Percentiles rank a stretch among this genome's conserved stretches.
These are phyloP conservation scores for Hydrozoanthus gracilis DNA, from an alignment of 92 coral and sea anemone species.

Conservation along the genomic window DNA sequence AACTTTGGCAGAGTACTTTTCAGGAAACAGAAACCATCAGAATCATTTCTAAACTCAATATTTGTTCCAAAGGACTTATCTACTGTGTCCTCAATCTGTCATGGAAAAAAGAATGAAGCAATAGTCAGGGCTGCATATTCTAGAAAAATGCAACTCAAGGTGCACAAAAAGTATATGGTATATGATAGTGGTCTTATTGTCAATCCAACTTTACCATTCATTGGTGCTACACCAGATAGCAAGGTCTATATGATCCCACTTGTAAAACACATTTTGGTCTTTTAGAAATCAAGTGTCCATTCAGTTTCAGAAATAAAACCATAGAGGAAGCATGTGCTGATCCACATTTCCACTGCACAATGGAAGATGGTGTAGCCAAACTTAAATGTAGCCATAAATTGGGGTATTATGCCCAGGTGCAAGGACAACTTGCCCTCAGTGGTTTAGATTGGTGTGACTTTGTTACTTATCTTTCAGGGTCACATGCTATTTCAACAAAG, in stretches of 20 bases:
- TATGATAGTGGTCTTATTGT: conserved; percentile 66
- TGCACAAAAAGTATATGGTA: conserved; percentile 58
- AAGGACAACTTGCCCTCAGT: conserved; percentile 71
- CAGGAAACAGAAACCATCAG: conserved; percentile 52
- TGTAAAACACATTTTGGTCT: conserved; percentile 53
- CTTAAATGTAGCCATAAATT: conserved; percentile 51
- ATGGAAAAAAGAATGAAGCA: background rate
- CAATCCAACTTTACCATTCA: conserved; percentile 63
- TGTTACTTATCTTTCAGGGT: background rate
- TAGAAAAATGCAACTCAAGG: conserved; percentile 33
- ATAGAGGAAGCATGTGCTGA: conserved; percentile 65
- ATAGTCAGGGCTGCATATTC: background rate
- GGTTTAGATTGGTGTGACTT: conserved; percentile 35
- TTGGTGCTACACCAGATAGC: conserved; percentile 79
- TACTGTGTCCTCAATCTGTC: too few species aligned
- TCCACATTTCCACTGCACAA: conserved; percentile 44
- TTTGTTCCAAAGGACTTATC: conserved; percentile 26
- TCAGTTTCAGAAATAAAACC: conserved; percentile 48
- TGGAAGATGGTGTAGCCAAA: conserved; percentile 56
- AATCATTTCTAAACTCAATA: conserved; percentile 52
- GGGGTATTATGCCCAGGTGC: conserved; percentile 68
- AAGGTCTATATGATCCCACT: conserved; percentile 76
- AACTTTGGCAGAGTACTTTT: too few species aligned
- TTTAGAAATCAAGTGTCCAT: conserved; percentile 64
- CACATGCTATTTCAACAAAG: background rate